Conservation (phyloP, 2,113 vertebrate genomes). For the Menidia beryllina region DNA sequence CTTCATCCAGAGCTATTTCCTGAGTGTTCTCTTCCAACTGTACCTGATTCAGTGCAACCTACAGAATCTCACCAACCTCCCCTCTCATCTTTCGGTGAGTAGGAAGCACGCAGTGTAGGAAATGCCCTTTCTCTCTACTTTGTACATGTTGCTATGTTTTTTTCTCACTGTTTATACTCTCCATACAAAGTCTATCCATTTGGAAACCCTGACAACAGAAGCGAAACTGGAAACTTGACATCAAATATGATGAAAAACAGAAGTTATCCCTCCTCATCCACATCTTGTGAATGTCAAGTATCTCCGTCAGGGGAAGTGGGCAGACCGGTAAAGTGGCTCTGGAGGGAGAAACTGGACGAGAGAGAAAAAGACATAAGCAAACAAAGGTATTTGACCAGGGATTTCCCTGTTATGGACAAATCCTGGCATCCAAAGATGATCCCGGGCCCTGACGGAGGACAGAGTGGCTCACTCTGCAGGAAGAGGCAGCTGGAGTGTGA, state of each 20-base stretch:
- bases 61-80: conserved; percentile 84
- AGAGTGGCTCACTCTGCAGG: conserved; percentile 76
- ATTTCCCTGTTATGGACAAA: conserved; percentile 81
- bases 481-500: conserved; percentile 80
- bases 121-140: background rate
- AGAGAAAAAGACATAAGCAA: conserved; percentile 71
- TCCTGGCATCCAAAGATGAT: conserved; percentile 76
- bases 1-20: conserved; percentile 85
- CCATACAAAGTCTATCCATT: conserved; percentile 81
- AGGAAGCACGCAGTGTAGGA: background rate
- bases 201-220: conserved; percentile 55
- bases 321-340: conserved; percentile 75
- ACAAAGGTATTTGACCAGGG: conserved; percentile 74
- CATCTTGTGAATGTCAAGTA: background rate
- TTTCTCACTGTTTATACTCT: conserved; percentile 78
- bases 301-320: conserved; percentile 70
- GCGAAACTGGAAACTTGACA: conserved; percentile 55
- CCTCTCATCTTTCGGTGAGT: conserved; percentile 85
- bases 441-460: conserved; percentile 73
- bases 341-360: conserved; percentile 24
- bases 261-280: conserved; percentile 8
- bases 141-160: background rate
- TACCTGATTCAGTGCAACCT: conserved; percentile 83
- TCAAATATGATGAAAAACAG: conserved; percentile 79
- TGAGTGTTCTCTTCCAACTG: conserved; percentile 83